phyloP scores from a whole-genome alignment of 2,113 vertebrate genomes.

The Myrmecobius fasciatus region DNA sequence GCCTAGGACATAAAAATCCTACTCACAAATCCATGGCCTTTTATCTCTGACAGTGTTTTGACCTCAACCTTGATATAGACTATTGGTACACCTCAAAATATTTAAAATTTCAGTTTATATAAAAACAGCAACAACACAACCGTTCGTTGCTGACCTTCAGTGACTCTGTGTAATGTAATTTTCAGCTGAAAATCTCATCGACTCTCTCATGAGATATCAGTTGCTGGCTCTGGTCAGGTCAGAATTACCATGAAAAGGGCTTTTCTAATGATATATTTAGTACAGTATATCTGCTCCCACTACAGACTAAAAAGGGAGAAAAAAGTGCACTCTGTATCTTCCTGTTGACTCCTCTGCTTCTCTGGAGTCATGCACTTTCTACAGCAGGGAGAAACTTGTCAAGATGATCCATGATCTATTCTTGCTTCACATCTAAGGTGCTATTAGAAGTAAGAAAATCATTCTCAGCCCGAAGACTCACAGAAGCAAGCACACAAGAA shows the following conservation, averaged over 20 bases:
- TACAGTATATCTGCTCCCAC: slow-evolving; percentile 1
- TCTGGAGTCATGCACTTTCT: slow-evolving; percentile 26
- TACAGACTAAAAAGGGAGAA: slow-evolving; percentile 13
- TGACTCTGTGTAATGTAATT: slow-evolving; percentile 38
- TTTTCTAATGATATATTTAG: slow-evolving; percentile 23
- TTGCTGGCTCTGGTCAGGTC: slow-evolving; percentile 16
- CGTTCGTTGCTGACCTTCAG: background rate
- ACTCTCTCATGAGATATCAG: background rate
- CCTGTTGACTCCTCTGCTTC: background rate
- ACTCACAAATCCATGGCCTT: background rate
- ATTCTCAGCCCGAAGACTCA: background rate
- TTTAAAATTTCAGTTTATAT: slow-evolving; percentile 42
- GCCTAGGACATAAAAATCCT: background rate
- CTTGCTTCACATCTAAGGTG: slow-evolving; percentile 3
- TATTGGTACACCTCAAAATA: slow-evolving; percentile 22
- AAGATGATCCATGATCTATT: slow-evolving; percentile 29
- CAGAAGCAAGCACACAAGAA: slow-evolving; percentile 20
- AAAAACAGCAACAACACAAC: background rate
- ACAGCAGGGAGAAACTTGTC: slow-evolving; percentile 50
- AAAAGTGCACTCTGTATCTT: background rate
- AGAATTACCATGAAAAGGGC: background rate
- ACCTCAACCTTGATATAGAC: slow-evolving; percentile 12
- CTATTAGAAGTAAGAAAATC: slow-evolving; percentile 35
- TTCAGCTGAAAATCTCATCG: slow-evolving; percentile 38
- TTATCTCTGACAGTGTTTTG: slow-evolving; percentile 12